Evolutionary conservation across 2,113 vertebrate genomes (phyloP), one percentile per base, ranked within the genome.

Genomic region (Sinocyclocheilus rhinocerous): DNA sequence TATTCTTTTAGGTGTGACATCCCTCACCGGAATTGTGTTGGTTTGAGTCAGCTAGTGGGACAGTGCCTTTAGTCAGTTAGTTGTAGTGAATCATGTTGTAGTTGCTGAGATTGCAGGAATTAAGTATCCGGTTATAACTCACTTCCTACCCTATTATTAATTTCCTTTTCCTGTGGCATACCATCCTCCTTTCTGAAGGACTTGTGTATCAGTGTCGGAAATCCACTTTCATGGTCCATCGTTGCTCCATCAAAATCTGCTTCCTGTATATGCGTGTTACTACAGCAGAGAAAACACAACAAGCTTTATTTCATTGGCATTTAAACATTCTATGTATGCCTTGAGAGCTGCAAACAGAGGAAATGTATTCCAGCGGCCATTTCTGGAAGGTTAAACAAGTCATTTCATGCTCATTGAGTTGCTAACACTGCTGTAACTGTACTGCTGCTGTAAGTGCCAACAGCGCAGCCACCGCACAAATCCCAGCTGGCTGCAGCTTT

Each of bases 31-130:
- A 65, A 67, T 8, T 16, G 26, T 67, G 26, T 67, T 33, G 65
- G 15, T 67, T 67, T 67, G 63, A 65, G 24, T 29, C 63, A 29
- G 6, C 12, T 16, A 4, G 29, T 36, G 26, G 29, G 29, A 22
- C 26, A 15, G 4, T 39, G 7, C 29, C 16, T 70, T 33, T 20
- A 77, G 76, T 78, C n/a, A 79, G n/a, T 45, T 20, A 8, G 59
- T 48, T 29, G 52, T 3, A 11, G 45, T 86, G 65, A 52, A 59
- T 86, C 22, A 29, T 16, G n/a, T 18, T 5, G 50, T 42, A 86
- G 67, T 16, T 86, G 87, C 87, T 86, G 87, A 88, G 52, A 45
- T 42, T 26, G 81, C 81, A 86, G 24, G 63, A 45, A 84, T 81
- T 84, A 88, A 85, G 77, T 20, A 10, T 84, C 39, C 36, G 6